Base-by-base conservation (phyloP, 2,888 invertebrate species). In the Melieria crassipennis region DNA sequence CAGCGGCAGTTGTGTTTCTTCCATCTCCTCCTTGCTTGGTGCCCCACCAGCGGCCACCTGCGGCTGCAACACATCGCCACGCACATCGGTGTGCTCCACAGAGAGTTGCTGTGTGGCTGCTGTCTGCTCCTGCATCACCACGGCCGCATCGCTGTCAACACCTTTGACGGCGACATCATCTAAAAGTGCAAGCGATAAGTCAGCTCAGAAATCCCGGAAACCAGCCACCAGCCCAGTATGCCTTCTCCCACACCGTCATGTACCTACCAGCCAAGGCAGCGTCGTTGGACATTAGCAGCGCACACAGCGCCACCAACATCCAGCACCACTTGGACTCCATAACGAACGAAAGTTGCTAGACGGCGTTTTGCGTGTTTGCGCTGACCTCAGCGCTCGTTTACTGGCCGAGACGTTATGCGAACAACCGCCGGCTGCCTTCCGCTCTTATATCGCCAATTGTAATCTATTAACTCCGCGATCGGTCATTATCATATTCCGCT, bases 301-400 rank as follows among this genome's bases (percentile, higher is more conserved):
- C 78, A 73, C 79, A 79, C 4, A 81, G 74, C 77, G 77, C 77
- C 70, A 79, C 11, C 5, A 78, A 75, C 47, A 65, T 75, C 62
- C 70, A 78, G 65, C 65, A 79, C 63, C 72, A 79, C 64, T 64
- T 79, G 76, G 69, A 76, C 61, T 67, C 73, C 60, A 60, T 65
- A 60, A 6, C 42, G 16, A 63, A 58, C 63, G 63, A 68, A 69
- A 66, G 43, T 46, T 55, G 30, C 9, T 55, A 30, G 46, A 48
- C 43, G 10, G 10, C 55, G 48, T 30, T 46, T 65, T 61, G 42
- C 58, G 30, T 57, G 47, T 43, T 67, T 60, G 61, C 68, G 75
- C 77, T 61, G 76, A 72, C 73, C 71, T 74, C 65, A 66, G 73
- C 70, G 43, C 73, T 42, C 72, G 70, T 43, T 64, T 50, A 43